Evolutionary conservation across 2,113 vertebrate genomes (phyloP), one percentile per base, ranked within the genome.

Genomic region (Elephas maximus): DNA sequence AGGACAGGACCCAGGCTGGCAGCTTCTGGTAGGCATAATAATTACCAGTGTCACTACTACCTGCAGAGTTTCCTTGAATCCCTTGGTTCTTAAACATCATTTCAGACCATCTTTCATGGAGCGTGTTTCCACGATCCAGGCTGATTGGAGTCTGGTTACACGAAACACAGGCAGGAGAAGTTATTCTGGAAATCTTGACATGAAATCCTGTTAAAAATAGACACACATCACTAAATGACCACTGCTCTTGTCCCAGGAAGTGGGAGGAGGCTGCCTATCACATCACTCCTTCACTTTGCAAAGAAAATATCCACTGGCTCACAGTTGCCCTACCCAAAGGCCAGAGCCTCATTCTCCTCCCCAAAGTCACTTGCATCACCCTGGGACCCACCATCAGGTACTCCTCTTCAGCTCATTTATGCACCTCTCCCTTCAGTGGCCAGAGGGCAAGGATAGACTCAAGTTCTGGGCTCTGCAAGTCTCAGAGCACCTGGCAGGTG

Each of bases 161-260:
- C 80, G 37, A 99, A 51, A n/a, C 51, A 98, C 8, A 99, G 33
- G 60, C 23, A 45, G 2, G 96, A 97, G 93, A 98, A 99, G 60
- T 98, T 97, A 82, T 98, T 85, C 93, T 71, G 91, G 96, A 99
- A 99, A 96, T 97, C 98, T 96, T 87, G 10, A 95, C 85, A 98
- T 62, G 98, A 98, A 97, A 99, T 99, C 99, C 99, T 99, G 91
- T 88, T n/a, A 74, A 88, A 96, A 95, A 73, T 11, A 74, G 92
- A 87, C 0, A 37, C 26, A 45, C 1, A 26, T 83, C 2, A 71
- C 23, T n/a, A 78, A 63, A 33, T 60, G 76, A 76, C 21, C 8
- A 41, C 11, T 62, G 20, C 5, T n/a, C 65, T 12, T 41, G n/a
- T 74, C 41, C 20, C 51, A 8, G 8, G 44, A 11, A 6, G 8